These are phyloP conservation scores for Neopelma chrysocephalum DNA, from an alignment of 2,797 vertebrate genomes.

Conservation along the genomic window DNA sequence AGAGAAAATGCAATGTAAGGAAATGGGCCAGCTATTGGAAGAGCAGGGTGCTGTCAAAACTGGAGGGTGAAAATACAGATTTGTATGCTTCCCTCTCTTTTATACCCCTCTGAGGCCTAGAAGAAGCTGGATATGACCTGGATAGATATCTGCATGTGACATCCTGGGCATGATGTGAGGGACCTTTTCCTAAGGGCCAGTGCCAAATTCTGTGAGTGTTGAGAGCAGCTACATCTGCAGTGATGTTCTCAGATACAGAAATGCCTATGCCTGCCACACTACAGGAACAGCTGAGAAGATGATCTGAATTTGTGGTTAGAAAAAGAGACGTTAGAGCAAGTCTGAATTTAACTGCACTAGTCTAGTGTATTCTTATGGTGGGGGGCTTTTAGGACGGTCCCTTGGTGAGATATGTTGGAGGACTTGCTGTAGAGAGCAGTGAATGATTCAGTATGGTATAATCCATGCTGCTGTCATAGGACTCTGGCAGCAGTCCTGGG, in stretches of 20 bases:
- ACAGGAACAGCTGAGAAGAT: not conserved
- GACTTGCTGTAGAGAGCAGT: not conserved
- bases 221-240: not conserved
- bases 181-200: not conserved
- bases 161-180: not conserved
- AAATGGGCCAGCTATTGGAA: not conserved
- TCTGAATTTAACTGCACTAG: not conserved
- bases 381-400: not conserved
- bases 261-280: not conserved
- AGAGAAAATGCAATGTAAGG: not conserved
- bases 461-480: not conserved
- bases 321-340: not conserved
- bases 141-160: not conserved
- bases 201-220: not conserved
- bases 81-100: not conserved
- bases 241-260: not conserved
- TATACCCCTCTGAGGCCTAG: not conserved
- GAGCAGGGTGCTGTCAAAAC: not conserved
- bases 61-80: not conserved
- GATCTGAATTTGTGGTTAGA: not conserved
- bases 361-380: not conserved
- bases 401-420: not conserved
- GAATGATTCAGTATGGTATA: not conserved
- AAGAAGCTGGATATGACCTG: not conserved
- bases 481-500: not conserved